A percentile compares a stretch with the other conserved stretches of the same genome.
Evolutionary conservation across 2,797 vertebrate genomes (phyloP).

Genomic region (Brotula barbata): DNA sequence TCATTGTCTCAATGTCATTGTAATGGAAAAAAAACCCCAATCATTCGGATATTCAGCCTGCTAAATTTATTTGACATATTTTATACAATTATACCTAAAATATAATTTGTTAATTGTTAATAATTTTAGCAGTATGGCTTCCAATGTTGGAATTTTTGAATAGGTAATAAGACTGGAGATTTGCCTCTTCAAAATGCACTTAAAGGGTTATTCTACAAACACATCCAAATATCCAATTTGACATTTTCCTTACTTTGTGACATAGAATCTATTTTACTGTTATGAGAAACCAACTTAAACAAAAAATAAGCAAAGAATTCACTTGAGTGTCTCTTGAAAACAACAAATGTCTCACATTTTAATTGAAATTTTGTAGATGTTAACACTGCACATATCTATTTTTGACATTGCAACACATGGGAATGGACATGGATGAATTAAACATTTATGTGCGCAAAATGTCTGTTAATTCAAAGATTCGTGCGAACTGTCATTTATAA

Average conservation of each 20-base stretch:
- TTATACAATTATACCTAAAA: conserved; percentile 32
- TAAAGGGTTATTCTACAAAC: conserved; percentile 11
- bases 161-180: not conserved
- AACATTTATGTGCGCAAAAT: conserved; percentile 36
- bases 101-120: conserved; percentile 2
- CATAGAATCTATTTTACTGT: not conserved
- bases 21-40: too few relatives aligned
- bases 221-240: not conserved
- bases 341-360: too few relatives aligned
- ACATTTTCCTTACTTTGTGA: not conserved
- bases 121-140: conserved; percentile 3
- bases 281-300: not conserved
- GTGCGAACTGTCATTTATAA: conserved; percentile 71
- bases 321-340: conserved; percentile 16
- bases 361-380: too few relatives aligned
- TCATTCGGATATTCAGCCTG: too few relatives aligned
- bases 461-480: conserved; percentile 32
- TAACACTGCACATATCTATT: not conserved
- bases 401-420: too few relatives aligned
- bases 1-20: conserved; percentile 17
- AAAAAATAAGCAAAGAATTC: conserved; percentile 8
- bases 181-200: too few relatives aligned
- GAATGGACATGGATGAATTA: conserved; percentile 22
- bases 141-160: not conserved
- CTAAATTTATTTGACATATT: conserved; percentile 9